A percentile compares a stretch with the other conserved stretches of the same genome.
Conservation (phyloP, 2,113 vertebrate species). For the Lepisosteus osseus region DNA sequence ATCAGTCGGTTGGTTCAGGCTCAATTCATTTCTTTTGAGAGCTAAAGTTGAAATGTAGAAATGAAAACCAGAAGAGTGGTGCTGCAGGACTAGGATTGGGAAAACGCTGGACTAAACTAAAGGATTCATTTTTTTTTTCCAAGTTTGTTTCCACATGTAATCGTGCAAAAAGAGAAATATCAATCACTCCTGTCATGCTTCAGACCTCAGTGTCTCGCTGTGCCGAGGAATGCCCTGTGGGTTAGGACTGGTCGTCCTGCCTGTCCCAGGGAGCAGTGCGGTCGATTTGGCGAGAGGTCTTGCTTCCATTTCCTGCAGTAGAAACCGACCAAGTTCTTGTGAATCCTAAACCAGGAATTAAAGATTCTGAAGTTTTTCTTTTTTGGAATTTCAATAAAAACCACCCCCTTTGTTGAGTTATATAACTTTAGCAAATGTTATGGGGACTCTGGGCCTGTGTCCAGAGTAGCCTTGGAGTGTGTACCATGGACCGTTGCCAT, state of each 20-base stretch:
- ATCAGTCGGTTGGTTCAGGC: too few species aligned
- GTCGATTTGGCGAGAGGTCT: neutral
- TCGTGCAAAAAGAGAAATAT: conserved; percentile 23
- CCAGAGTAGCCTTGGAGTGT: conserved; percentile 18
- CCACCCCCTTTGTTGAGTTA: conserved; percentile 14
- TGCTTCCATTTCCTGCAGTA: neutral
- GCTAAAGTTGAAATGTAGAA: too few species aligned
- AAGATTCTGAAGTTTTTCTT: neutral
- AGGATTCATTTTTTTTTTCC: conserved; percentile 27
- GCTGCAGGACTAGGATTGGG: conserved; percentile 29
- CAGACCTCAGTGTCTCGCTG: neutral
- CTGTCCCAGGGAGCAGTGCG: neutral
- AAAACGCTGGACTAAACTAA: conserved; percentile 21
- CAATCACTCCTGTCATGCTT: conserved; percentile 16
- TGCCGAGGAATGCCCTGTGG: neutral
- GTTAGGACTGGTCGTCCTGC: neutral
- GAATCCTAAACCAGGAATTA: neutral
- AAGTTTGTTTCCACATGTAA: conserved; percentile 29
- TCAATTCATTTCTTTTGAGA: too few species aligned
- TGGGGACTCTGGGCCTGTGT: conserved; percentile 26
- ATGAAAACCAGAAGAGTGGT: conserved; percentile 1
- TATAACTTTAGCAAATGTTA: conserved; percentile 27
- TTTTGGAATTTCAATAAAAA: conserved; percentile 2
- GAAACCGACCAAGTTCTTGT: neutral
- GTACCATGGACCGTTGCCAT: conserved; percentile 18